Evolutionary conservation across 2,113 vertebrate species (phyloP).

Genomic region (Malurus cyaneus): DNA sequence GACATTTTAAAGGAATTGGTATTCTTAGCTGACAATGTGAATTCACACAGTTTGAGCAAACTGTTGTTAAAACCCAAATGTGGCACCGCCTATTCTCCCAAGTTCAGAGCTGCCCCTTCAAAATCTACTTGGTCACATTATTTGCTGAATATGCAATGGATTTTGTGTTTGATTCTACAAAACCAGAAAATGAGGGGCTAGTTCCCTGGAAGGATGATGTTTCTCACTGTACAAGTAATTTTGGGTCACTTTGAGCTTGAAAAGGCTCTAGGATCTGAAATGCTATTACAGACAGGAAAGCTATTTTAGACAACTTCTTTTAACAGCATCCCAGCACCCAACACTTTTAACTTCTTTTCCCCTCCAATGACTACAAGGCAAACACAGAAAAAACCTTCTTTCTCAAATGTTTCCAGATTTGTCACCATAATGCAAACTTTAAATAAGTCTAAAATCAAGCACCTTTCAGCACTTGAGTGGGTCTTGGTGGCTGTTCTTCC

Average conservation of each 20-base stretch:
- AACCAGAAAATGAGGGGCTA: not conserved
- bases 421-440: not conserved
- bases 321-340: not conserved
- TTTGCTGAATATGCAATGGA: not conserved
- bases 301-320: not conserved
- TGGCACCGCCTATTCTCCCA: not conserved
- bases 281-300: not conserved
- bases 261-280: not conserved
- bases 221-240: not conserved
- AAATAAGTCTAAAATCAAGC: not conserved
- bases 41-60: rapidly evolving
- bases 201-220: rapidly evolving
- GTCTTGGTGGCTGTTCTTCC: not conserved
- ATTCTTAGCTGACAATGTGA: not conserved
- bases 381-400: not conserved
- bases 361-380: rapidly evolving
- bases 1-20: not conserved
- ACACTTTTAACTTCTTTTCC: not conserved
- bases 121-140: not conserved
- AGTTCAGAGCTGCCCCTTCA: not conserved
- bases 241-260: not conserved
- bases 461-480: not conserved
- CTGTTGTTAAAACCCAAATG: not conserved
- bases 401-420: not conserved
- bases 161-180: not conserved